Conservation (phyloP, 1,140 invertebrate genomes). For the Ostrea denselamellosa region DNA sequence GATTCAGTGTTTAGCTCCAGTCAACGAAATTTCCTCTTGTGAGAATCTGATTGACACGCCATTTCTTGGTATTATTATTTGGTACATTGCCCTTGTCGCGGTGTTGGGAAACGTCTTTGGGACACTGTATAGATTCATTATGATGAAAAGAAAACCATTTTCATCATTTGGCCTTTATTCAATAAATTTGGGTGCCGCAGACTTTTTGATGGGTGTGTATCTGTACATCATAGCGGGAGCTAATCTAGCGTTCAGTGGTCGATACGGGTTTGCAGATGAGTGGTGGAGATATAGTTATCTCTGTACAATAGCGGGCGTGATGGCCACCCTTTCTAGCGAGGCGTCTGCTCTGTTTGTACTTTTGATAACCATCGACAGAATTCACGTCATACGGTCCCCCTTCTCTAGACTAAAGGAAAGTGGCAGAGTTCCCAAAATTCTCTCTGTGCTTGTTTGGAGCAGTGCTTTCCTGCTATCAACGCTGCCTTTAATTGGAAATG, state of each 20-base stretch:
- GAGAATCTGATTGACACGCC: slow-evolving; percentile 82
- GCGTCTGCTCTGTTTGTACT: slow-evolving; percentile 80
- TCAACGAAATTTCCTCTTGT: slow-evolving; percentile 82
- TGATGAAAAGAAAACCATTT: slow-evolving; percentile 61
- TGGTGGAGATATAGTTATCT: slow-evolving; percentile 80
- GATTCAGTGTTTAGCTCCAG: slow-evolving; percentile 77
- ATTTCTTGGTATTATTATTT: slow-evolving; percentile 82
- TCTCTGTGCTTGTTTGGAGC: background rate
- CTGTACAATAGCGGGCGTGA: slow-evolving; percentile 83
- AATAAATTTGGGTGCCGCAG: slow-evolving; percentile 83
- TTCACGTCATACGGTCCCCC: slow-evolving; percentile 67
- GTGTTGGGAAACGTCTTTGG: slow-evolving; percentile 84
- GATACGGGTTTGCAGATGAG: slow-evolving; percentile 81
- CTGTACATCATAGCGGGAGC: slow-evolving; percentile 81
- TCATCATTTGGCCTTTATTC: slow-evolving; percentile 83
- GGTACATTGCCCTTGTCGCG: slow-evolving; percentile 84
- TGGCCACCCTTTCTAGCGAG: slow-evolving; percentile 85
- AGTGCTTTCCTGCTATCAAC: background rate
- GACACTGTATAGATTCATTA: slow-evolving; percentile 81
- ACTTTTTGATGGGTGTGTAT: slow-evolving; percentile 82
- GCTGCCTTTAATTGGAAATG: background rate
- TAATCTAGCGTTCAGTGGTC: slow-evolving; percentile 80
- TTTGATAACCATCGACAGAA: slow-evolving; percentile 70
- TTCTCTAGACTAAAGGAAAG: slow-evolving; percentile 55
- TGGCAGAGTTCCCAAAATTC: background rate